phyloP scores from a whole-genome alignment of 2,113 vertebrate genomes.

The Zapus hudsonius region DNA sequence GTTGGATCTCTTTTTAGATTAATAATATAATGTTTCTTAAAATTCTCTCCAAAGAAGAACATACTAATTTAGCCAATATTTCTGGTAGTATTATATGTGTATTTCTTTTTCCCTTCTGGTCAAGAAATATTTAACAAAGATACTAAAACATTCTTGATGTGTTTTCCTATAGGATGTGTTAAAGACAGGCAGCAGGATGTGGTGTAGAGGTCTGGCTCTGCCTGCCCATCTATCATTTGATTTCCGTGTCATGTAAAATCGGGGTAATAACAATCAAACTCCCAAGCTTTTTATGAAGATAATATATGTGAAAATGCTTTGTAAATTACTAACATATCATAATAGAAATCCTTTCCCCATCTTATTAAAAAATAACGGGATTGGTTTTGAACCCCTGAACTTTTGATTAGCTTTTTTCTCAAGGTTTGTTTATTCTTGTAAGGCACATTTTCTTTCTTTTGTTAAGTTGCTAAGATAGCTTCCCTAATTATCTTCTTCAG shows the following conservation, averaged over 20 bases:
- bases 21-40: constrained; percentile 35
- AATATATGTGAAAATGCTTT: constrained; percentile 60
- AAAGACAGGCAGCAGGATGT: background rate
- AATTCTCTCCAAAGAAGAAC: background rate
- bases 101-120: background rate
- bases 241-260: constrained; percentile 53
- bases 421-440: constrained; percentile 66
- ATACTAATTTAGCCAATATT: background rate
- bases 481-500: constrained; percentile 58
- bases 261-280: constrained; percentile 3
- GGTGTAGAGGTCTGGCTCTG: background rate
- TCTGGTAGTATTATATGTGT: background rate
- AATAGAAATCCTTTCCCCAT: constrained; percentile 65
- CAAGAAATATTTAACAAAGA: constrained; percentile 41
- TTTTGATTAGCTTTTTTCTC: constrained; percentile 66
- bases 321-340: constrained; percentile 71
- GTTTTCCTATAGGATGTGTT: background rate
- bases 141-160: background rate
- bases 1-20: too few relatives aligned
- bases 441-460: constrained; percentile 30
- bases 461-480: constrained; percentile 16
- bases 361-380: constrained; percentile 72
- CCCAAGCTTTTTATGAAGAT: constrained; percentile 32
- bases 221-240: background rate
- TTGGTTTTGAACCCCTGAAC: constrained; percentile 58